Evolutionary conservation across 2,113 vertebrate genomes (phyloP).

Genomic region (Mionectes macconnelli): DNA sequence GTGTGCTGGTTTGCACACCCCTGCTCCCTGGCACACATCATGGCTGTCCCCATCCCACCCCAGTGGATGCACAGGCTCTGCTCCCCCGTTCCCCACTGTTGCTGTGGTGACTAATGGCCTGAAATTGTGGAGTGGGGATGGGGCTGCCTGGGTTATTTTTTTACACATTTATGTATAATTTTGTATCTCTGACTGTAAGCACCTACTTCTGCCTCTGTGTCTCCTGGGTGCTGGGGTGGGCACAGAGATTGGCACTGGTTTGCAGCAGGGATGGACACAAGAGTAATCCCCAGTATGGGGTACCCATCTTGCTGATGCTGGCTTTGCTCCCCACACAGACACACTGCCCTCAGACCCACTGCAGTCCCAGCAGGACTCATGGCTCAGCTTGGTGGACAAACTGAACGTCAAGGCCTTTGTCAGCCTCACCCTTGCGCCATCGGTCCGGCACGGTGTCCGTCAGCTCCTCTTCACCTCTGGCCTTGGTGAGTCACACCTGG

Average conservation of each 20-base stretch:
- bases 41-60: not conserved
- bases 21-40: rapidly evolving
- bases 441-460: slow-evolving; percentile 84
- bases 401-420: slow-evolving; percentile 91
- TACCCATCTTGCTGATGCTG: not conserved
- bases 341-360: slow-evolving; percentile 84
- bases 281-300: rapidly evolving
- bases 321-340: slow-evolving; percentile 53
- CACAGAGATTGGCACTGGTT: not conserved
- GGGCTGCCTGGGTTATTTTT: not conserved
- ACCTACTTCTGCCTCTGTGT: not conserved
- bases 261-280: not conserved
- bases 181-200: not conserved
- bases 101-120: slow-evolving; percentile 64
- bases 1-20: rapidly evolving
- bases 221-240: not conserved
- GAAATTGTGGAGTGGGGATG: slow-evolving; percentile 41
- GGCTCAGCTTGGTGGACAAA: slow-evolving; percentile 88
- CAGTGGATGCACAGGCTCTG: not conserved
- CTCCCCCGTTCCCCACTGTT: not conserved
- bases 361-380: slow-evolving; percentile 85
- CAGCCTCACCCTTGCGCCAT: slow-evolving; percentile 85
- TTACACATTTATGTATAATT: slow-evolving; percentile 1
- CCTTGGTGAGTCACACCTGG: slow-evolving; percentile 75
- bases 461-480: slow-evolving; percentile 92